Evolutionary conservation across 2,113 vertebrate genomes (phyloP), one percentile per base, ranked within the genome.

Genomic region (Perca schrenkii): DNA sequence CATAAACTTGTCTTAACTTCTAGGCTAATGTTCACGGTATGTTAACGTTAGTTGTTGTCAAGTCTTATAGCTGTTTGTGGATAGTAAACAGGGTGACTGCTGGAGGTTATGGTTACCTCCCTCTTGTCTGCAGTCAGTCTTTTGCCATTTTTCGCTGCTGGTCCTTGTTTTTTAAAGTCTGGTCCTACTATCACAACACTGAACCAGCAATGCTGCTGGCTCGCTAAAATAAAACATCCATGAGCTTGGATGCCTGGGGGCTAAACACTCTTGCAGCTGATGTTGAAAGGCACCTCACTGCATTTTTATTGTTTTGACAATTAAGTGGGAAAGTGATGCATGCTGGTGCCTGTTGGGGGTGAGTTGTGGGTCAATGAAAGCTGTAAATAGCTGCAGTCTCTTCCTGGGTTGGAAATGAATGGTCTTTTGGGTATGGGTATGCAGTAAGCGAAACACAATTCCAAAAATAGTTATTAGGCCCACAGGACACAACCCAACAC

Each of bases 121-220:
- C 25, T 40, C 49, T 69, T 34, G 19, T 63, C 56, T 77, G 25
- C 47, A 52, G 49, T 47, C 74, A 46, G 54, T 19, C 36, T 54
- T 25, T 43, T 16, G 12, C 31, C 25, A 46, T 28, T 77, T 34
- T 74, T 21, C 4, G 12, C 53, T 25, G 8, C 58, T n/a, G 49
- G 11, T 53, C 8, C 36, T 2, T 40, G 7, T 10, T 40, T 36
- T 40, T 40, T 34, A 34, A 34, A 34, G 34, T 40, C 36, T 14
- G 28, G 17, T 36, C 31, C 31, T 52, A 3, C 8, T 12, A 12
- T 58, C 40, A 22, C 54, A 36, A 36, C 43, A n/a, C 12, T 34
- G 10, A 68, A 28, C 3, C 52, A 31, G 4, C 17, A 19, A 5
- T 34, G 25, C 4, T 19, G 0, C 43, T 50, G 36, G 36, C 3